These are phyloP conservation scores for Lasioglossum malachurum DNA, from an alignment of 2,888 invertebrate species.

Conservation along the genomic window DNA sequence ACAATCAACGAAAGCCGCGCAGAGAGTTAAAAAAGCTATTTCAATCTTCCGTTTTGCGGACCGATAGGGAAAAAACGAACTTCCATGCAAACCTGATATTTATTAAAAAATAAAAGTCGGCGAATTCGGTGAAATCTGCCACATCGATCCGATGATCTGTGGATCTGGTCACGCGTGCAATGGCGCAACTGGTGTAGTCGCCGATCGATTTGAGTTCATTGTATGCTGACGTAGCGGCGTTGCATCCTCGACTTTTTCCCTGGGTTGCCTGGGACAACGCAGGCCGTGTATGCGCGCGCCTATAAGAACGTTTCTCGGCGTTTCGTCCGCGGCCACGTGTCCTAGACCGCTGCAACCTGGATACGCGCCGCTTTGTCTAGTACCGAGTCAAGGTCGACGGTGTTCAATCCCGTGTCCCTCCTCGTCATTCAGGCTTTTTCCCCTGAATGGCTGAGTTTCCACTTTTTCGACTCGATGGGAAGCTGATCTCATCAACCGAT, in stretches of 20 bases:
- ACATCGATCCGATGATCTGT: slow-evolving; percentile 64
- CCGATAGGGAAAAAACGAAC: neutral
- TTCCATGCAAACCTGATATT: neutral
- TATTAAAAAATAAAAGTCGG: neutral
- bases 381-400: slow-evolving; percentile 10
- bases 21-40: neutral
- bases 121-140: neutral
- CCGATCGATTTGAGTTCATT: slow-evolving; percentile 76
- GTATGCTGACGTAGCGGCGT: slow-evolving; percentile 57
- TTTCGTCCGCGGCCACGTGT: slow-evolving; percentile 37
- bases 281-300: slow-evolving; percentile 7
- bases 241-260: slow-evolving; percentile 58
- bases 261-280: slow-evolving; percentile 56
- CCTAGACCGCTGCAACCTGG: slow-evolving; percentile 23
- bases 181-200: slow-evolving; percentile 54
- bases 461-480: neutral
- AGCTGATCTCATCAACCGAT: neutral
- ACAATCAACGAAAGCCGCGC: neutral
- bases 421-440: neutral
- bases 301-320: neutral
- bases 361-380: slow-evolving; percentile 6
- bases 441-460: neutral
- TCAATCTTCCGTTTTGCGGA: neutral
- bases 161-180: slow-evolving; percentile 36
- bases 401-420: neutral